Conservation (phyloP, 2,888 invertebrate genomes). For the Stegophylla sp. region DNA sequence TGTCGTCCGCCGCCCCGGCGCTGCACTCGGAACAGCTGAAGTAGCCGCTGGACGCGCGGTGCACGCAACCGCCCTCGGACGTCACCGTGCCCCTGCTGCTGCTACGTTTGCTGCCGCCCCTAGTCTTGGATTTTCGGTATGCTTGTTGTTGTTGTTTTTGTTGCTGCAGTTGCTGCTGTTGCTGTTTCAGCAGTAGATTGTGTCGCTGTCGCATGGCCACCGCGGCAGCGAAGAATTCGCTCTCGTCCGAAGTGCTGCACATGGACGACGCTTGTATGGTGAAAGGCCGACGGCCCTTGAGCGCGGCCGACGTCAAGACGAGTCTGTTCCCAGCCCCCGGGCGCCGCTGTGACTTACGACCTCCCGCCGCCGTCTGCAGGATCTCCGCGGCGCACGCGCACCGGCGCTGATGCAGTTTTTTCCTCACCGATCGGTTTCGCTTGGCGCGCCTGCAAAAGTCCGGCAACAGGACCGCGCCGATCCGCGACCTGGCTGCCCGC, state of each 20-base stretch:
- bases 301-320: background rate
- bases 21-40: constrained; percentile 88
- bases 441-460: constrained; percentile 76
- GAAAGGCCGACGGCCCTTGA: background rate
- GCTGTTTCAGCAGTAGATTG: constrained; percentile 64
- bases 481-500: constrained; percentile 9
- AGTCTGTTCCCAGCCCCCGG: background rate
- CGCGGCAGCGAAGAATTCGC: constrained; percentile 65
- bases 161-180: constrained; percentile 61
- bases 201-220: constrained; percentile 42
- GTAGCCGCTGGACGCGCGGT: constrained; percentile 71
- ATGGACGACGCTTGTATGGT: constrained; percentile 40
- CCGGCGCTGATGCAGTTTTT: constrained; percentile 15
- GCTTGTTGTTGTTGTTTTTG: constrained; percentile 61
- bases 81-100: constrained; percentile 63
- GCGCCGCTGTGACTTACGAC: background rate
- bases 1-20: constrained; percentile 78
- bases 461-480: constrained; percentile 81
- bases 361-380: constrained; percentile 8
- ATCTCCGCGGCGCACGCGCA: constrained; percentile 43
- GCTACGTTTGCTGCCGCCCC: constrained; percentile 61
- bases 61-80: constrained; percentile 63
- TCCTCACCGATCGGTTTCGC: constrained; percentile 62
- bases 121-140: constrained; percentile 64
- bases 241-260: constrained; percentile 66